Base-by-base conservation (phyloP, 2,888 invertebrate species). In the Sympetrum striolatum region DNA sequence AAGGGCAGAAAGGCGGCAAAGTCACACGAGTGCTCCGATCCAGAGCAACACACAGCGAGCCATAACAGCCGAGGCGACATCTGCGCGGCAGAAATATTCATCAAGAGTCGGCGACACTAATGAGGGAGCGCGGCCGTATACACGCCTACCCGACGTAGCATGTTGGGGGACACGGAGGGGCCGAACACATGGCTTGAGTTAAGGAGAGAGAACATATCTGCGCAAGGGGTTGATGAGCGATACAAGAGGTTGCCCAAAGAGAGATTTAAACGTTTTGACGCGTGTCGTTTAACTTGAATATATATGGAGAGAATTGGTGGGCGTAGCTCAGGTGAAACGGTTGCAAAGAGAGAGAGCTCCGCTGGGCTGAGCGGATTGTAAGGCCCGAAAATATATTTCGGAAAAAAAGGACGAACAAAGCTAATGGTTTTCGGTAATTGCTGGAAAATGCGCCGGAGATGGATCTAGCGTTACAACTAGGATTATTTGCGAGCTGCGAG, bases 61-160 rank as follows among this genome's bases (percentile, higher is more conserved):
- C 82, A 82, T 82, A 82, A 86, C 86, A 86, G 60, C 86, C 60
- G 60, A 37, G 86, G 86, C 86, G 86, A 86, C 86, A 86, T 86
- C 86, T 86, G 86, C n/a, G 86, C 60, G 86, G 86, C 86, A 86
- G 86, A 86, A 86, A 86, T 86, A 86, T 86, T 86, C 86, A 86
- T 86, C 86, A 86, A 86, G 86, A 86, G 86, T 86, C 86, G 60
- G 86, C 60, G 86, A 86, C 86, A 86, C 86, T 86, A 86, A 86
- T 86, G 86, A 86, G 86, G 86, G 86, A 86, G 37, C 64, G 86
- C 86, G 86, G 37, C 86, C 60, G 86, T 86, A 86, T 86, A 86
- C 86, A 86, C 86, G 86, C 86, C 58, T 86, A 48, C 37, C 82
- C 86, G 37, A 37, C 25, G 58, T 64, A 60, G 60, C 64, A 64